phyloP scores from a whole-genome alignment of 2,888 invertebrate genomes.

The Ptychoptera albimana region DNA sequence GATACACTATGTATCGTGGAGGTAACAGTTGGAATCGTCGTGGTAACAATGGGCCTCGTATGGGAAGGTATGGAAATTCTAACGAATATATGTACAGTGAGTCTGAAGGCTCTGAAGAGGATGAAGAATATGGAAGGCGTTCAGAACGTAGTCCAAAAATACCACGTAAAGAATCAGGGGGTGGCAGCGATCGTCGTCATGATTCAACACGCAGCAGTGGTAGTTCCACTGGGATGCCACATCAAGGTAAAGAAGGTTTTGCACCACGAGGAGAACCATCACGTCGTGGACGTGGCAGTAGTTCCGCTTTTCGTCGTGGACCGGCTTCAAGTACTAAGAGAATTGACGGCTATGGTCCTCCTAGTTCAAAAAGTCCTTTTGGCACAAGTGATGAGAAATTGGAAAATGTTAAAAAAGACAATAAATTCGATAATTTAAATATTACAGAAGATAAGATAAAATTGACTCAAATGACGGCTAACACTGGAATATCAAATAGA shows the following conservation, averaged over 20 bases:
- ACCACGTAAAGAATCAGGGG: conserved; percentile 22
- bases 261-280: conserved; percentile 82
- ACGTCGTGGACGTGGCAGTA: conserved; percentile 59
- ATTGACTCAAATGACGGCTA: conserved; percentile 46
- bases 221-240: conserved; percentile 5
- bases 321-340: conserved; percentile 37
- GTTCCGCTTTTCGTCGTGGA: conserved; percentile 29
- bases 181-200: neutral
- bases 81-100: conserved; percentile 45
- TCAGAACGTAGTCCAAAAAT: conserved; percentile 35
- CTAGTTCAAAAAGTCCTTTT: conserved; percentile 63
- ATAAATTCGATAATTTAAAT: too few species aligned
- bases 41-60: conserved; percentile 27
- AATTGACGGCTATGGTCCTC: conserved; percentile 65
- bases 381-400: conserved; percentile 32
- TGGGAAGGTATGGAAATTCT: conserved; percentile 23
- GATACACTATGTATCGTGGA: conserved; percentile 34
- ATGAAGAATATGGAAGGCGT: conserved; percentile 39
- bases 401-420: conserved; percentile 30
- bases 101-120: conserved; percentile 61
- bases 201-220: conserved; percentile 1
- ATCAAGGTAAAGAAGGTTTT: conserved; percentile 45
- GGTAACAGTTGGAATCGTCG: conserved; percentile 26
- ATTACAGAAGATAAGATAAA: conserved; percentile 49
- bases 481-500: conserved; percentile 37